phyloP scores from a whole-genome alignment of 2,113 vertebrate genomes.

The Megaptera novaeangliae region DNA sequence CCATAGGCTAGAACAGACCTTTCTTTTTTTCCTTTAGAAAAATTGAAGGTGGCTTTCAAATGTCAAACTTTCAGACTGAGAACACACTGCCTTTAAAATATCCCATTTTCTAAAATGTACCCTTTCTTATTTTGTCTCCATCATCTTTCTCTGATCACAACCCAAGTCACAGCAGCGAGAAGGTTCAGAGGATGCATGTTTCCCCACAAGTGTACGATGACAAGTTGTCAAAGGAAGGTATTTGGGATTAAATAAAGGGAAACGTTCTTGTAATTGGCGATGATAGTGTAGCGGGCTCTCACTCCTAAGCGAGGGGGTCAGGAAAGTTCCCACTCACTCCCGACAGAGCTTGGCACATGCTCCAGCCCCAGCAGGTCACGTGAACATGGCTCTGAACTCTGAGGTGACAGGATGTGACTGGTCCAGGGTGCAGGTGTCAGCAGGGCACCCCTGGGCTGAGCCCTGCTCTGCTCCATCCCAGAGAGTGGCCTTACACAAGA shows the following conservation, averaged over 20 bases:
- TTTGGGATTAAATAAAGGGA: neutral
- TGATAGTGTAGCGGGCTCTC: accelerated
- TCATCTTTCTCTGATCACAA: neutral
- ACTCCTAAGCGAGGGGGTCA: no score
- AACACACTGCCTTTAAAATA: conserved; percentile 51
- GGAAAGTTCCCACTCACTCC: accelerated
- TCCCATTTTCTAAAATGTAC: neutral
- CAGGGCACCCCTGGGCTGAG: accelerated
- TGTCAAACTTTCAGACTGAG: conserved; percentile 52
- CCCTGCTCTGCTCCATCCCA: no score
- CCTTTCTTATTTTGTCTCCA: neutral
- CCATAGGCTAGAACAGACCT: conserved; percentile 10
- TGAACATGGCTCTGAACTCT: accelerated
- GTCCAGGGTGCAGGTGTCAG: accelerated
- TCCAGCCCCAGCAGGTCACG: accelerated
- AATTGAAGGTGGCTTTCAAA: conserved; percentile 58
- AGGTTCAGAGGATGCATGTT: neutral
- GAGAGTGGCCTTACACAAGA: accelerated
- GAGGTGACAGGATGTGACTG: accelerated
- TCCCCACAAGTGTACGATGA: neutral
- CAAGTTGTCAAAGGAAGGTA: neutral
- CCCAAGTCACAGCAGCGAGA: neutral
- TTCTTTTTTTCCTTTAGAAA: conserved; percentile 23
- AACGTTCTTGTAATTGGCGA: accelerated
- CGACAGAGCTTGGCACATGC: accelerated